A percentile compares a stretch with the other conserved stretches of the same genome.
Conservation (phyloP, 2,888 invertebrate genomes). For the Acleris literana region DNA sequence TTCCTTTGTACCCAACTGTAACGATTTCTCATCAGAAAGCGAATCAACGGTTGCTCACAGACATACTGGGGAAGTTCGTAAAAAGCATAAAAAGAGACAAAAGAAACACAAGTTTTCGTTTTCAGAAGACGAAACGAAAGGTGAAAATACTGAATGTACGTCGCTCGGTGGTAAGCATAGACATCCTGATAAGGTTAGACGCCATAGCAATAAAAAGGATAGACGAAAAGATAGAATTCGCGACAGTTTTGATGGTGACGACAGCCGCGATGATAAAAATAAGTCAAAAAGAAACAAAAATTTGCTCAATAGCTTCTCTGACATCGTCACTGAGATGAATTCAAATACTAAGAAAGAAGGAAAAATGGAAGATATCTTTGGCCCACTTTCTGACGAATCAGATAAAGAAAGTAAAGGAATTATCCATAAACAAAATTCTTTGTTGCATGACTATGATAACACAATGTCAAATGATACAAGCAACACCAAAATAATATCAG, state of each 20-base stretch:
- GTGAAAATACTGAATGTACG: conserved; percentile 57
- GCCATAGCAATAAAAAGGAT: conserved; percentile 83
- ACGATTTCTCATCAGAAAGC: conserved; percentile 78
- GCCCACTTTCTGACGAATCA: conserved; percentile 91
- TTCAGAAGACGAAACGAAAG: conserved; percentile 83
- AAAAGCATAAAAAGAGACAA: conserved; percentile 93
- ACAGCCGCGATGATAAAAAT: conserved; percentile 79
- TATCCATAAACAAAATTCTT: conserved; percentile 56
- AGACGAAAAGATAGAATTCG: conserved; percentile 84
- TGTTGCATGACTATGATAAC: conserved; percentile 52
- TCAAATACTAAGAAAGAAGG: conserved; percentile 85
- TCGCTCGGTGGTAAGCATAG: conserved; percentile 63
- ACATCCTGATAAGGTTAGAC: conserved; percentile 79
- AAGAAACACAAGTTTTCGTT: conserved; percentile 88
- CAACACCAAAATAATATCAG: conserved; percentile 43
- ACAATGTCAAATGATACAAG: conserved; percentile 46
- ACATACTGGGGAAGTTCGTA: conserved; percentile 82
- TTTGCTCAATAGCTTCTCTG: conserved; percentile 54
- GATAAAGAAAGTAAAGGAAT: conserved; percentile 60
- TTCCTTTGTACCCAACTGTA: conserved; percentile 55
- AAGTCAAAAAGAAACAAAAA: conserved; percentile 85
- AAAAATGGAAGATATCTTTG: conserved; percentile 95
- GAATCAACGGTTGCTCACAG: conserved; percentile 72
- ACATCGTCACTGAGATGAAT: conserved; percentile 55
- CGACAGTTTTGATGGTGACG: conserved; percentile 76